Conservation (phyloP, 2,888 invertebrate species). For the Euzetes globulus region DNA sequence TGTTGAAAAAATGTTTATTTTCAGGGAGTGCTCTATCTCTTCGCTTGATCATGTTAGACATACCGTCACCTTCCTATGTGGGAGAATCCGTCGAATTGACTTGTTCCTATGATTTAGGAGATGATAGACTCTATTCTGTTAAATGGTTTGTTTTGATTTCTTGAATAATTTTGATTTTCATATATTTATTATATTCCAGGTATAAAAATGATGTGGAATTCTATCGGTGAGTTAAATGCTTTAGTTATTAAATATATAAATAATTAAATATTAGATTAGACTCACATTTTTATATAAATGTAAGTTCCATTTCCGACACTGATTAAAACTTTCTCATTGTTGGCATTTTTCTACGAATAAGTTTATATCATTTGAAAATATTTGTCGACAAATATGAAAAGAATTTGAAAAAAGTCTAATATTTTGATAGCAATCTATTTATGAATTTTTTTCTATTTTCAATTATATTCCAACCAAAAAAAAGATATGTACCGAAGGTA, state of each 20-base stretch:
- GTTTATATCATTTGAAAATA: too few species aligned
- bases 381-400: not conserved
- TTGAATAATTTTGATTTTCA: not conserved
- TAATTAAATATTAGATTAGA: not conserved
- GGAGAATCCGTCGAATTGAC: slow-evolving; percentile 67
- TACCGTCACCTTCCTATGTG: slow-evolving; percentile 71
- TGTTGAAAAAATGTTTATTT: not conserved
- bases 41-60: slow-evolving; percentile 62
- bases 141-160: slow-evolving; percentile 70
- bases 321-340: not conserved
- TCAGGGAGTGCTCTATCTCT: not conserved
- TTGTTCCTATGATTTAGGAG: slow-evolving; percentile 74
- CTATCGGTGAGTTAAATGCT: slow-evolving; percentile 62
- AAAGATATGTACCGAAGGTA: slow-evolving; percentile 37
- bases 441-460: not conserved
- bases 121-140: slow-evolving; percentile 73
- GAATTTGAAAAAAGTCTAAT: not conserved
- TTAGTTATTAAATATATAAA: not conserved
- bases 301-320: too few species aligned
- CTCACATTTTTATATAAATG: too few species aligned
- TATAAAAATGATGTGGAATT: slow-evolving; percentile 77
- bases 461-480: not conserved
- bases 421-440: not conserved
- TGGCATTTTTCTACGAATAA: not conserved
- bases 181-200: slow-evolving; percentile 50